Evolutionary conservation across 2,888 invertebrate species (phyloP).

Genomic region (Glyphotaelius pellucidus): DNA sequence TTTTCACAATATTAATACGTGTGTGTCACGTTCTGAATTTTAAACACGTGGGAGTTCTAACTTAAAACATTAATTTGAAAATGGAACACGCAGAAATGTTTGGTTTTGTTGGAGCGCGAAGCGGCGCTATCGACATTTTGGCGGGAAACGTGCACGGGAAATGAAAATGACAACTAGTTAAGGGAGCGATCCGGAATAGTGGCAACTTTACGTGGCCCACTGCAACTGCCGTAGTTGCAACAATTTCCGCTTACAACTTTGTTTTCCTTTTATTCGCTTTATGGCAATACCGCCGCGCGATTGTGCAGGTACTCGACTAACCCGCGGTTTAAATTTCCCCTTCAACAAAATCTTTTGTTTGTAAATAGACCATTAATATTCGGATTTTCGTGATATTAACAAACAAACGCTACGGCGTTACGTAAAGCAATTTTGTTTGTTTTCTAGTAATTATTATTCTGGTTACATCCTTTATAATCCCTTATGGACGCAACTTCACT

Average conservation of each 20-base stretch:
- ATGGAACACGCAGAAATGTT: not conserved
- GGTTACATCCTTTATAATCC: not conserved
- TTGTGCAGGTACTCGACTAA: slow-evolving; percentile 8
- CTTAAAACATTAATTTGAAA: not conserved
- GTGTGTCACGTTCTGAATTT: not conserved
- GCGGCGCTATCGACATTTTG: slow-evolving; percentile 13
- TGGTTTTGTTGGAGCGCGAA: not conserved
- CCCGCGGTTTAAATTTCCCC: not conserved
- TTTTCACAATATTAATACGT: not conserved
- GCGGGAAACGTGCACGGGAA: slow-evolving; percentile 16
- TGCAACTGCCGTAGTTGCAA: not conserved
- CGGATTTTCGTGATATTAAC: not conserved
- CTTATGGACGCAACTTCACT: not conserved
- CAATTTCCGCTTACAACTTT: slow-evolving; percentile 25
- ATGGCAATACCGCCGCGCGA: slow-evolving; percentile 16
- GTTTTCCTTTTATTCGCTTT: slow-evolving; percentile 29
- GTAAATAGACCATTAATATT: not conserved
- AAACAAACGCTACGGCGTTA: not conserved
- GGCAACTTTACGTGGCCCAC: slow-evolving; percentile 13
- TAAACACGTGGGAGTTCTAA: not conserved
- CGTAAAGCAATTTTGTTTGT: not conserved
- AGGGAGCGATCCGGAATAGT: slow-evolving; percentile 10
- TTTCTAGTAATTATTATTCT: not conserved
- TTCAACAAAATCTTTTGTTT: not conserved
- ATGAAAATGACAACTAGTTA: slow-evolving; percentile 32